phyloP scores from a whole-genome alignment of 2,888 invertebrate genomes.

The Resseliella maxima region DNA sequence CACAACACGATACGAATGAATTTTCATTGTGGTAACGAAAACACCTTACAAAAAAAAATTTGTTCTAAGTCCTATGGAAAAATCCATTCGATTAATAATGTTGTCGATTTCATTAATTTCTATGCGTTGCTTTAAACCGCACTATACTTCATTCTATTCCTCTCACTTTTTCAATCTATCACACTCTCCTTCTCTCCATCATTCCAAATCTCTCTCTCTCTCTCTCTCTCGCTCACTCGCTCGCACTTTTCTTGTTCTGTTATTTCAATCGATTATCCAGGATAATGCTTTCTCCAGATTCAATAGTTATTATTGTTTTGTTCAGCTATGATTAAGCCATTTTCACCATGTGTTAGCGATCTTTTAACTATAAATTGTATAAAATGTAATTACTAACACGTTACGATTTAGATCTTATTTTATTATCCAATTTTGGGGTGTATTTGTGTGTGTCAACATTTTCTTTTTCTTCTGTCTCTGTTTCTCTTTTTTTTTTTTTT shows the following conservation, averaged over 20 bases:
- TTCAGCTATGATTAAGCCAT: not conserved
- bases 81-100: not conserved
- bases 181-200: no score
- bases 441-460: slow-evolving; percentile 4
- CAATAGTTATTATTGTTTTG: not conserved
- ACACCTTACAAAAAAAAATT: slow-evolving; percentile 42
- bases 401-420: not conserved
- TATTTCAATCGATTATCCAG: not conserved
- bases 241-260: no score
- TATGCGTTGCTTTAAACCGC: no score
- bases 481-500: not conserved
- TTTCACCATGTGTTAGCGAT: not conserved
- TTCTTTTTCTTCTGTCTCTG: not conserved
- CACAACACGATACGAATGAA: not conserved
- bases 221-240: no score
- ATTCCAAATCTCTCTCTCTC: no score
- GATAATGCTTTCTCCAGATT: not conserved
- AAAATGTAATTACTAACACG: slow-evolving; percentile 35
- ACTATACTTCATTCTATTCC: no score
- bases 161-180: no score
- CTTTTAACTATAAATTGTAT: slow-evolving; percentile 35
- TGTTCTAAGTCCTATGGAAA: not conserved
- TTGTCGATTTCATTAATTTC: not conserved
- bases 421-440: not conserved
- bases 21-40: slow-evolving; percentile 22